These are phyloP conservation scores for Megaceryle alcyon DNA, from an alignment of 2,797 vertebrate species.

Conservation along the genomic window DNA sequence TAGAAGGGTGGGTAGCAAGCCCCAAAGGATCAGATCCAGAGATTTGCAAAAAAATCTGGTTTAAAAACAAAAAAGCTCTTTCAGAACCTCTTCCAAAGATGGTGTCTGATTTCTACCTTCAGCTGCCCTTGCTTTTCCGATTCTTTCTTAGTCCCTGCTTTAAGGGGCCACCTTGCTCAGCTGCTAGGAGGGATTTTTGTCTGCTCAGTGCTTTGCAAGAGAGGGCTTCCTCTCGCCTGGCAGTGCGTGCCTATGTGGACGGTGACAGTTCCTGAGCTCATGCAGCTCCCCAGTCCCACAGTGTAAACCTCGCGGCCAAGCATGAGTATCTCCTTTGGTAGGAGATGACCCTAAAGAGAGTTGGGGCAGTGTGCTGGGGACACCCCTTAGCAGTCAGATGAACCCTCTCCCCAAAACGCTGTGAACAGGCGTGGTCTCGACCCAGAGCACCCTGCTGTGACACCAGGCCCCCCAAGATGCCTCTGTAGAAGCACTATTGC, in stretches of 20 bases:
- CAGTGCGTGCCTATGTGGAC: background rate
- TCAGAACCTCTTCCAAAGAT: slow-evolving; percentile 46
- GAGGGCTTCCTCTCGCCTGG: background rate
- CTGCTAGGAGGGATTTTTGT: background rate
- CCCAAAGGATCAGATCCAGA: background rate
- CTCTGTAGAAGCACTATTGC: background rate
- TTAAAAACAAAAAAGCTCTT: slow-evolving; percentile 41
- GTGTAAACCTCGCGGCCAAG: rapidly evolving
- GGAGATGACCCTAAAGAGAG: background rate
- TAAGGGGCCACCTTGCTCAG: background rate
- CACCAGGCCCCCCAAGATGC: background rate
- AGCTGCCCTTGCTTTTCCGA: background rate
- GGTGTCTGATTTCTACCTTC: slow-evolving; percentile 49
- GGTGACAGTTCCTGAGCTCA: background rate
- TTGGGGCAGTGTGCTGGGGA: rapidly evolving
- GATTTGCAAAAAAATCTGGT: background rate
- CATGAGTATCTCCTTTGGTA: background rate
- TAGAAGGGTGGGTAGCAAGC: slow-evolving; percentile 58
- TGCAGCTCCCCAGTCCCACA: background rate
- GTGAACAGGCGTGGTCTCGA: rapidly evolving
- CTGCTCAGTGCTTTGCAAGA: background rate
- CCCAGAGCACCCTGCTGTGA: background rate
- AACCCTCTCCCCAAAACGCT: background rate
- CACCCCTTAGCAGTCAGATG: background rate
- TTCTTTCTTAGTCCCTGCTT: background rate